These are phyloP conservation scores for Pammene aurita DNA, from an alignment of 2,888 invertebrate genomes.

Conservation along the genomic window DNA sequence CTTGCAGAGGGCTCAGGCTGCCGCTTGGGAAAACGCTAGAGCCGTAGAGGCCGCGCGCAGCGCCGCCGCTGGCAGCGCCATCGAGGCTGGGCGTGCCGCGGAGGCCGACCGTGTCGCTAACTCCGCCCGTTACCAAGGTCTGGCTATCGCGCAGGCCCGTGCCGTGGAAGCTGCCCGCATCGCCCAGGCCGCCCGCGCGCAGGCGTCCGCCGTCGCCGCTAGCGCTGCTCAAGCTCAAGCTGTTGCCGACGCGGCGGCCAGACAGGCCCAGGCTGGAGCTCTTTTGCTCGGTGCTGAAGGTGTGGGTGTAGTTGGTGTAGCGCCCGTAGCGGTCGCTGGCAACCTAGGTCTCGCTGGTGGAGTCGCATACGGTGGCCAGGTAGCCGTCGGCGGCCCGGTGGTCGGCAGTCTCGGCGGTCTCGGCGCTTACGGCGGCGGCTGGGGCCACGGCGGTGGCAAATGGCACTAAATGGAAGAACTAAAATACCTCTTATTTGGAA, in stretches of 20 bases:
- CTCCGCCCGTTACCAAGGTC: constrained; percentile 73
- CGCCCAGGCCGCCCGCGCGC: constrained; percentile 67
- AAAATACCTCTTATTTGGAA: constrained; percentile 50
- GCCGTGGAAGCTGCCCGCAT: constrained; percentile 75
- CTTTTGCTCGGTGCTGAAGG: constrained; percentile 62
- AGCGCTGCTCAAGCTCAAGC: constrained; percentile 72
- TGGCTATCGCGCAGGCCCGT: constrained; percentile 73
- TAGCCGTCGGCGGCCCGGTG: constrained; percentile 33
- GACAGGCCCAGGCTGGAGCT: constrained; percentile 68
- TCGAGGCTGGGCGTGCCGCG: constrained; percentile 63
- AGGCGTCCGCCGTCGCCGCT: constrained; percentile 64
- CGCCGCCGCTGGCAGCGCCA: constrained; percentile 63
- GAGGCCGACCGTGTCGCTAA: constrained; percentile 71
- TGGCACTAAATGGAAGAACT: constrained; percentile 42
- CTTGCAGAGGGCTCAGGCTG: constrained; percentile 75
- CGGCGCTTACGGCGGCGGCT: constrained; percentile 43
- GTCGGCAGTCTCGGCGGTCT: constrained; percentile 24
- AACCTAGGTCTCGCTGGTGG: constrained; percentile 47
- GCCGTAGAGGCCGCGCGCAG: constrained; percentile 74
- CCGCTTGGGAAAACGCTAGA: constrained; percentile 73
- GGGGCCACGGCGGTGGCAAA: constrained; percentile 39
- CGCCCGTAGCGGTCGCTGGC: constrained; percentile 47
- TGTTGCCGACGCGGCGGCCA: constrained; percentile 67
- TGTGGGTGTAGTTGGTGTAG: constrained; percentile 43
- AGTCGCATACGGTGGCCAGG: constrained; percentile 47